Evolutionary conservation across 2,113 vertebrate species (phyloP).

Genomic region (Perognathus longimembris): DNA sequence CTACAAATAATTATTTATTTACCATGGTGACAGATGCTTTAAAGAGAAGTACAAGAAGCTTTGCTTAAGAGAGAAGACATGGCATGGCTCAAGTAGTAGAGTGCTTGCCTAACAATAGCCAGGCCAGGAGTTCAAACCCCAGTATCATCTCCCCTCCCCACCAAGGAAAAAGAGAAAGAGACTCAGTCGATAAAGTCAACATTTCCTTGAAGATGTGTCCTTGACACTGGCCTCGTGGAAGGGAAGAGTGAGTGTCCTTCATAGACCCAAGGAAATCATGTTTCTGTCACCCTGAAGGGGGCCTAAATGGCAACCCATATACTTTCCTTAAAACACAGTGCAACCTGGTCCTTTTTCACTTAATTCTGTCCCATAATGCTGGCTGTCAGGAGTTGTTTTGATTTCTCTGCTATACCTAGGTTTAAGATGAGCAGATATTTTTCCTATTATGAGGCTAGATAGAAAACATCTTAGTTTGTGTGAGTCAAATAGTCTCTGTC

Average conservation of each 20-base stretch:
- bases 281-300: background rate
- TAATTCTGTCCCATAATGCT: background rate
- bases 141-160: too few relatives aligned
- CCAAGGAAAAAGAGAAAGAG: background rate
- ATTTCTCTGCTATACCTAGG: background rate
- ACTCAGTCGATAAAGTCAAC: background rate
- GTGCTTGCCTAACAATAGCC: too few relatives aligned
- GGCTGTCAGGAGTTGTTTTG: conserved; percentile 21
- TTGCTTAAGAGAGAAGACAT: background rate
- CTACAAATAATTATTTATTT: conserved; percentile 39
- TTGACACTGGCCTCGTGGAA: background rate
- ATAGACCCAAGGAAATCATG: background rate
- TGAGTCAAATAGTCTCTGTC: background rate
- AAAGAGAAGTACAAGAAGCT: conserved; percentile 14
- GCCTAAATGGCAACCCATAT: background rate
- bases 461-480: conserved; percentile 24
- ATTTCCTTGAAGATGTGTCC: background rate
- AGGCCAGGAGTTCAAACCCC: too few relatives aligned
- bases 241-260: background rate
- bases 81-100: too few relatives aligned
- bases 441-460: background rate
- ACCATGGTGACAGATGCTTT: background rate
- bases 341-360: background rate
- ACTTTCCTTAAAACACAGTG: background rate
- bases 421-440: conserved; percentile 27